Evolutionary conservation across 2,888 invertebrate genomes (phyloP).

Genomic region (Ashinkailepas kermadecensis): DNA sequence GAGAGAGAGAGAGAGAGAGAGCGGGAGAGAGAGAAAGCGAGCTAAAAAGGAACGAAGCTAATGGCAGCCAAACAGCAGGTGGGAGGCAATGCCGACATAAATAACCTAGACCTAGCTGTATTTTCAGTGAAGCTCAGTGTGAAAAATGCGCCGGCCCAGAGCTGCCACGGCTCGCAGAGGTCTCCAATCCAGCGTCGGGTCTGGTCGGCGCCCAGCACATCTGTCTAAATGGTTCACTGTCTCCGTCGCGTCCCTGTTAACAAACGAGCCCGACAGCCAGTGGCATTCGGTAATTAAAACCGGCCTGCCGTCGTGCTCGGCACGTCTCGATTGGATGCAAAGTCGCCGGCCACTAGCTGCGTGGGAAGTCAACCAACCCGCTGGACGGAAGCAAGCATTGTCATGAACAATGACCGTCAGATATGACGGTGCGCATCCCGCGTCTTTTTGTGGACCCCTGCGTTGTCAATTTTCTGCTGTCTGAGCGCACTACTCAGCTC

Average conservation of each 20-base stretch:
- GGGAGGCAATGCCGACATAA: too few relatives aligned
- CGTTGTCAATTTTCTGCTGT: too few relatives aligned
- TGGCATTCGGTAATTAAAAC: not conserved
- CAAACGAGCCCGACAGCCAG: not conserved
- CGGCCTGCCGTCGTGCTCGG: not conserved
- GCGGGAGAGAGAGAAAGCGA: not conserved
- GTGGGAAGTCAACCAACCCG: too few relatives aligned
- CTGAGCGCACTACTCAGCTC: too few relatives aligned
- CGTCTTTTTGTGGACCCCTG: too few relatives aligned
- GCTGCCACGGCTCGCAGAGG: not conserved
- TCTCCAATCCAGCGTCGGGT: not conserved
- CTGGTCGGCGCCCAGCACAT: not conserved
- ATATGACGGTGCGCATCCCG: too few relatives aligned
- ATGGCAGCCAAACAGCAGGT: too few relatives aligned
- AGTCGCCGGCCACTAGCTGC: not conserved
- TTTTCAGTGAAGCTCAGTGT: not conserved
- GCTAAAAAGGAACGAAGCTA: not conserved
- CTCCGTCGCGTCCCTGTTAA: not conserved
- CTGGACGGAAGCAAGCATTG: too few relatives aligned
- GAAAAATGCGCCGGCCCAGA: not conserved
- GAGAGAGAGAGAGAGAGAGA: not conserved
- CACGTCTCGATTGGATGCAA: not conserved
- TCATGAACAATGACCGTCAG: too few relatives aligned
- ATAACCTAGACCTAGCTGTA: too few relatives aligned
- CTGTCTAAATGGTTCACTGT: not conserved